Percentiles rank a stretch among this genome's conserved stretches.
phyloP scores from a whole-genome alignment of 2,113 vertebrate species.

The Solea solea region DNA sequence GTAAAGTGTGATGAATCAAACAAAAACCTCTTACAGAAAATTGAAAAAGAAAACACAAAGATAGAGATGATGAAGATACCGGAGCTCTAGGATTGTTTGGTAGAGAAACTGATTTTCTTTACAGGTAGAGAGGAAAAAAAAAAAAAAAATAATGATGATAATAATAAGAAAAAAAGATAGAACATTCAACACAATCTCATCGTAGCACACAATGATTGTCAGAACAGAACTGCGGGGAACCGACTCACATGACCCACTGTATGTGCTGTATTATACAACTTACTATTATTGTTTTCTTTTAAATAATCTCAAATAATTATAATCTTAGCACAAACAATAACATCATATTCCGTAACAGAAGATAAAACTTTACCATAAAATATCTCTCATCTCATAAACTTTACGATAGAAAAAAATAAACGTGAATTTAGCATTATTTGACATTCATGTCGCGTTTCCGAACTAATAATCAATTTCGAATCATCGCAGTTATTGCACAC shows the following conservation, averaged over 20 bases:
- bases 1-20: not conserved
- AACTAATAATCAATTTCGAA: not conserved
- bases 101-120: too few relatives aligned
- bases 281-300: not conserved
- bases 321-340: too few relatives aligned
- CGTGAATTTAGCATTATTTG: conserved; percentile 45
- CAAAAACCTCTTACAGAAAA: conserved; percentile 1
- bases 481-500: conserved; percentile 61
- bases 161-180: not conserved
- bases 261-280: conserved; percentile 31
- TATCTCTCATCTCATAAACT: conserved; percentile 49
- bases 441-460: conserved; percentile 59
- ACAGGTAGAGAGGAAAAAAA: not conserved
- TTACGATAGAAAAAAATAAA: conserved; percentile 75
- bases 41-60: conserved; percentile 16
- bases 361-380: conserved; percentile 43
- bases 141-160: too few relatives aligned
- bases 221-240: conserved; percentile 34
- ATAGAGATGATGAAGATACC: conserved; percentile 1
- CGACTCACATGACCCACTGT: conserved; percentile 4
- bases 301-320: too few relatives aligned
- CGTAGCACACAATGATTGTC: conserved; percentile 60
- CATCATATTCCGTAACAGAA: not conserved
- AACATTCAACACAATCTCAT: conserved; percentile 29
- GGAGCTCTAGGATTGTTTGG: too few relatives aligned